Evolutionary conservation across 2,888 invertebrate genomes (phyloP).

Genomic region (Oasisia sp.): DNA sequence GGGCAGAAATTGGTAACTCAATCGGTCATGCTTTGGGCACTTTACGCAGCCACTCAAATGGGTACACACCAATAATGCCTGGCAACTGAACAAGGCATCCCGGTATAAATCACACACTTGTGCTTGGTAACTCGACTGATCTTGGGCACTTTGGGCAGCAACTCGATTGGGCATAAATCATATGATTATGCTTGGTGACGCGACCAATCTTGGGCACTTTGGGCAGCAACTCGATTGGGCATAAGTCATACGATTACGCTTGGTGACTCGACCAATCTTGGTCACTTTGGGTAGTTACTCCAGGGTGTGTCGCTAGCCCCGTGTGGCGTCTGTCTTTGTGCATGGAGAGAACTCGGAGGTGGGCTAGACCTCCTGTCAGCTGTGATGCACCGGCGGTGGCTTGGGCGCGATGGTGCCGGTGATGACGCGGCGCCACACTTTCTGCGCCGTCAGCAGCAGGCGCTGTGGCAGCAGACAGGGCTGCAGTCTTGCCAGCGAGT

Average conservation of each 20-base stretch:
- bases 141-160: not conserved
- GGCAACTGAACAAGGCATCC: no score
- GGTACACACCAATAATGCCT: no score
- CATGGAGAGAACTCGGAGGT: not conserved
- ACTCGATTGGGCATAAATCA: not conserved
- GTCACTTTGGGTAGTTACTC: not conserved
- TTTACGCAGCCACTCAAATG: no score
- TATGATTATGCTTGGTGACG: not conserved
- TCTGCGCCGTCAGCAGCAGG: conserved; percentile 47
- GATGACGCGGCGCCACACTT: conserved; percentile 38
- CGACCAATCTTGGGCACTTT: not conserved
- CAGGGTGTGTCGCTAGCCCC: not conserved
- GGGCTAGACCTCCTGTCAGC: conserved; percentile 17
- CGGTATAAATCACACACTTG: not conserved
- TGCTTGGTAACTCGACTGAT: not conserved
- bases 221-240: not conserved
- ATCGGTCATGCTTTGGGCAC: no score
- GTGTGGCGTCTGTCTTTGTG: not conserved
- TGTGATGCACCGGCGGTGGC: not conserved
- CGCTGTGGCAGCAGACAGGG: conserved; percentile 62
- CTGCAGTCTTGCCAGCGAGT: conserved; percentile 54
- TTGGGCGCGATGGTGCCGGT: conserved; percentile 20
- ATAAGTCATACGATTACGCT: not conserved
- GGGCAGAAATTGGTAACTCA: no score
- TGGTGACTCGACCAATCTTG: not conserved